phyloP scores from a whole-genome alignment of 2,113 vertebrate genomes.

The Callocephalon fimbriatum region DNA sequence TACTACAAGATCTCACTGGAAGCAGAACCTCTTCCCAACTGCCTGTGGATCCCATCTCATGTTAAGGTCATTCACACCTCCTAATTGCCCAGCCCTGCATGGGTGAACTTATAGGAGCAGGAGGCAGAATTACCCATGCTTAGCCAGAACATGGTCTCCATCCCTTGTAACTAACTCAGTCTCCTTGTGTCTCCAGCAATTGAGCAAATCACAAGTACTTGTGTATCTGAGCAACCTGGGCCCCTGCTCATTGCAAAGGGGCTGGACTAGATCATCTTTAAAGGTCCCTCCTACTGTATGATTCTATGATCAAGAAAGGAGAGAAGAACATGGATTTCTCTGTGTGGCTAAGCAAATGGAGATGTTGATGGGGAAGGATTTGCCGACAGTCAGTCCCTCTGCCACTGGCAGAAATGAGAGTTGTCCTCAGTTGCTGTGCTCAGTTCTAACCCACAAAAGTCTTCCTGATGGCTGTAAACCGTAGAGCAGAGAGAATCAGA shows the following conservation, averaged over 20 bases:
- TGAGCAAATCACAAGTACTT: not conserved
- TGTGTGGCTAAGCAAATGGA: not conserved
- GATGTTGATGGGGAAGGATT: not conserved
- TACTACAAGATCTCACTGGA: not conserved
- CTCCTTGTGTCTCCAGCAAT: not conserved
- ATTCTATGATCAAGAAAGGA: not conserved
- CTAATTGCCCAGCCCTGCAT: accelerated
- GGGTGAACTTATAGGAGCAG: not conserved
- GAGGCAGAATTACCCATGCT: not conserved
- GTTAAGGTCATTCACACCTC: not conserved
- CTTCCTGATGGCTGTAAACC: not conserved
- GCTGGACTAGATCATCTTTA: not conserved
- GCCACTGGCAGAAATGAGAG: not conserved
- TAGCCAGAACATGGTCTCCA: not conserved
- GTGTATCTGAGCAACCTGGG: not conserved
- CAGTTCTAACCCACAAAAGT: not conserved
- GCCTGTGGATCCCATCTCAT: not conserved
- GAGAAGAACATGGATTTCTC: not conserved
- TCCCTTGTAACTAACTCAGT: not conserved
- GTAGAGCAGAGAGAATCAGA: not conserved
- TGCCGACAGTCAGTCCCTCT: not conserved
- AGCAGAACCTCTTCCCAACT: not conserved
- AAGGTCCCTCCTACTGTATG: not conserved
- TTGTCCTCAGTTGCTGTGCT: not conserved
- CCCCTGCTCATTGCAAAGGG: not conserved